phyloP scores from a whole-genome alignment of 2,797 vertebrate species.

The Platalea minor region DNA sequence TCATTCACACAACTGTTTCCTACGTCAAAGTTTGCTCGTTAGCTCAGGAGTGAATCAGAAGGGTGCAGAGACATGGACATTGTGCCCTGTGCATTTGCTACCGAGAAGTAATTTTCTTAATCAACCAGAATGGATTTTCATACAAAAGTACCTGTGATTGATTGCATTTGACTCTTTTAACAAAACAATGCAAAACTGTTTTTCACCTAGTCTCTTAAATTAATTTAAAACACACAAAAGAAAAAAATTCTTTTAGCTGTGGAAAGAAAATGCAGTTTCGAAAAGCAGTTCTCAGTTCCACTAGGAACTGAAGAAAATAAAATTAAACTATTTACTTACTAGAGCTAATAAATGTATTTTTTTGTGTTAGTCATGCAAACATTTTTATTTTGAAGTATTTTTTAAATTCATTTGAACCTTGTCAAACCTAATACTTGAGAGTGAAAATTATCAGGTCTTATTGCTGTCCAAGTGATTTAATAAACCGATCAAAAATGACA shows the following conservation, averaged over 20 bases:
- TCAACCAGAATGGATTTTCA: neutral
- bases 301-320: neutral
- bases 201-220: neutral
- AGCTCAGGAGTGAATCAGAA: neutral
- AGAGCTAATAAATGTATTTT: neutral
- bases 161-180: neutral
- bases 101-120: neutral
- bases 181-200: neutral
- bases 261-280: neutral
- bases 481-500: neutral
- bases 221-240: neutral
- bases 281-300: neutral
- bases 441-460: neutral
- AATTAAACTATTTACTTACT: neutral
- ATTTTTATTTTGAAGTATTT: neutral
- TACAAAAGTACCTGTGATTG: neutral
- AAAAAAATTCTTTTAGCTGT: neutral
- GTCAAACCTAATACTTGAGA: neutral
- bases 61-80: neutral
- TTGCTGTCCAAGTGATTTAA: neutral
- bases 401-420: neutral
- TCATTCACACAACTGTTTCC: neutral
- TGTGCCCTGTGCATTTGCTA: neutral
- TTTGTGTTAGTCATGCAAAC: neutral
- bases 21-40: neutral